Percentiles rank a stretch among this genome's conserved stretches.
Conservation (phyloP, 1,140 invertebrate species). For the Schlechtendalia chinensis region DNA sequence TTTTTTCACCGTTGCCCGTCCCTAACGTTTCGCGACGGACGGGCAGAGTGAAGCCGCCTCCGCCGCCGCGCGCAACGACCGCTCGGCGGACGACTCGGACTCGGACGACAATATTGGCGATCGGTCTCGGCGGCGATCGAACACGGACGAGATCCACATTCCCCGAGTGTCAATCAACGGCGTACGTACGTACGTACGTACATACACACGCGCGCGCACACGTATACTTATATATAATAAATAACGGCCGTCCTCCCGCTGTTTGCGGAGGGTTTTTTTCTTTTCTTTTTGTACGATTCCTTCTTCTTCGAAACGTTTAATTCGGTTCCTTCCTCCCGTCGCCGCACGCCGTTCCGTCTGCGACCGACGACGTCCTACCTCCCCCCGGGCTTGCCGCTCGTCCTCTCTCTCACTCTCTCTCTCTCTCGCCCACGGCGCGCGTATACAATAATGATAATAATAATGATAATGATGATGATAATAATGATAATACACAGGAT, state of each 20-base stretch:
- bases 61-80: no score
- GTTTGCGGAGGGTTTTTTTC: slow-evolving; percentile 21
- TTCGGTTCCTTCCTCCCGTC: slow-evolving; percentile 35
- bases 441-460: not conserved
- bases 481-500: slow-evolving; percentile 21
- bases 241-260: slow-evolving; percentile 37
- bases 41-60: no score
- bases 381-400: not conserved
- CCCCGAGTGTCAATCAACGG: slow-evolving; percentile 49
- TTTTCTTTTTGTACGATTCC: not conserved
- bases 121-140: not conserved
- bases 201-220: no score
- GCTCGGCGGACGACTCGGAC: no score
- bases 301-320: slow-evolving; percentile 49
- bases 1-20: no score
- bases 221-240: slow-evolving; percentile 24
- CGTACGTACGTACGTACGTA: not conserved
- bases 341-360: slow-evolving; percentile 5
- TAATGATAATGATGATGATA: not conserved
- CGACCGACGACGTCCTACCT: not conserved
- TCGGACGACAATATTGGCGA: slow-evolving; percentile 47
- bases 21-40: no score
- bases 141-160: slow-evolving; percentile 47
- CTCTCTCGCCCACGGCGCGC: not conserved
- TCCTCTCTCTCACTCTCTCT: no score